Percentiles rank a stretch among this genome's conserved stretches.
Conservation (phyloP, 2,888 invertebrate genomes). For the Abrostola tripartita region DNA sequence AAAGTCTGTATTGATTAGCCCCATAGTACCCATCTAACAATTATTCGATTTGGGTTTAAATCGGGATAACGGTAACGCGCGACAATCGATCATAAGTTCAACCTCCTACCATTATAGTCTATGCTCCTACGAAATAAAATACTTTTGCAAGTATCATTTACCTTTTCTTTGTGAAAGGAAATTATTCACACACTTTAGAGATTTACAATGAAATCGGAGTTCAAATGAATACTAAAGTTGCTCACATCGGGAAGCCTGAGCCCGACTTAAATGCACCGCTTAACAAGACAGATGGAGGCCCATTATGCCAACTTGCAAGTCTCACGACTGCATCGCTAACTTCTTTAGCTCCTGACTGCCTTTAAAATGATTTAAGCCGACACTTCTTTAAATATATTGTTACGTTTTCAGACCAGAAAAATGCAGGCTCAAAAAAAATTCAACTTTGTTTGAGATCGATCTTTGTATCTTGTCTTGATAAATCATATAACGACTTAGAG, state of each 20-base stretch:
- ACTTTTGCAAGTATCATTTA: not conserved
- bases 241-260: constrained; percentile 46
- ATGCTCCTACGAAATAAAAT: no score
- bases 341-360: constrained; percentile 46
- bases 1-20: no score
- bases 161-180: not conserved
- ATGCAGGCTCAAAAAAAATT: not conserved
- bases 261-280: constrained; percentile 62
- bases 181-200: constrained; percentile 16
- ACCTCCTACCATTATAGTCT: no score
- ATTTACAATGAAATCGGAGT: constrained; percentile 36
- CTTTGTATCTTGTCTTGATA: no score
- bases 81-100: no score
- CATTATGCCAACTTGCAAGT: constrained; percentile 59
- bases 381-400: constrained; percentile 23
- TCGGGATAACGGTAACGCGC: no score
- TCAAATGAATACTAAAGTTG: constrained; percentile 53
- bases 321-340: constrained; percentile 46
- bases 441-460: no score
- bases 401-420: constrained; percentile 3
- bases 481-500: no score
- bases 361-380: constrained; percentile 52
- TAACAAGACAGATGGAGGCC: constrained; percentile 64
- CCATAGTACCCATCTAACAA: no score
- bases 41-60: no score